phyloP scores from a whole-genome alignment of 2,113 vertebrate genomes.

The Ochotona curzoniae region DNA sequence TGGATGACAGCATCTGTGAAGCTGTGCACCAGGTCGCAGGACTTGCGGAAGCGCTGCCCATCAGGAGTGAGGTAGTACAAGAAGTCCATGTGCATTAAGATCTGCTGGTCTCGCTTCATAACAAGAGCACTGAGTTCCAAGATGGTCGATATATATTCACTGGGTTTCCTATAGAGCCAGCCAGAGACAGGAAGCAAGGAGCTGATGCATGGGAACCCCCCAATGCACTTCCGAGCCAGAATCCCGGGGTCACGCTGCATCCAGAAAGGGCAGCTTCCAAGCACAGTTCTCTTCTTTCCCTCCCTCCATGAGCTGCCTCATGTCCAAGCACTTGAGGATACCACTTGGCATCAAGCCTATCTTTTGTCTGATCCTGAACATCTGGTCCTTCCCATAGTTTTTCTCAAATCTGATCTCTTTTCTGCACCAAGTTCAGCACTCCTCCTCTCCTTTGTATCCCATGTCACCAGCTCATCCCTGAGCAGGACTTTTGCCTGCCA shows the following conservation, averaged over 20 bases:
- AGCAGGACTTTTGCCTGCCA: neutral
- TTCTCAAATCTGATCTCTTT: no score
- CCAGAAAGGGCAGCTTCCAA: neutral
- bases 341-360: neutral
- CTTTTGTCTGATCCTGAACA: neutral
- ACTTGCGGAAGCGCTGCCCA: slow-evolving; percentile 85
- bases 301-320: no score
- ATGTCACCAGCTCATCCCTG: neutral
- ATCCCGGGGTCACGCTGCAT: neutral
- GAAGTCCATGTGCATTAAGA: slow-evolving; percentile 86
- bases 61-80: slow-evolving; percentile 87
- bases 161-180: slow-evolving; percentile 81
- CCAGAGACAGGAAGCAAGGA: neutral
- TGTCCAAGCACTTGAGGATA: neutral
- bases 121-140: slow-evolving; percentile 89
- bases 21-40: slow-evolving; percentile 87
- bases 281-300: neutral
- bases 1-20: slow-evolving; percentile 89
- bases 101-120: slow-evolving; percentile 75
- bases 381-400: neutral
- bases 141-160: slow-evolving; percentile 90
- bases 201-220: neutral
- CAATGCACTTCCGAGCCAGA: neutral
- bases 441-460: neutral
- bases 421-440: neutral